Evolutionary conservation across 2,888 invertebrate species (phyloP), one percentile per base, ranked within the genome.

Genomic region (Tridacna gigas): DNA sequence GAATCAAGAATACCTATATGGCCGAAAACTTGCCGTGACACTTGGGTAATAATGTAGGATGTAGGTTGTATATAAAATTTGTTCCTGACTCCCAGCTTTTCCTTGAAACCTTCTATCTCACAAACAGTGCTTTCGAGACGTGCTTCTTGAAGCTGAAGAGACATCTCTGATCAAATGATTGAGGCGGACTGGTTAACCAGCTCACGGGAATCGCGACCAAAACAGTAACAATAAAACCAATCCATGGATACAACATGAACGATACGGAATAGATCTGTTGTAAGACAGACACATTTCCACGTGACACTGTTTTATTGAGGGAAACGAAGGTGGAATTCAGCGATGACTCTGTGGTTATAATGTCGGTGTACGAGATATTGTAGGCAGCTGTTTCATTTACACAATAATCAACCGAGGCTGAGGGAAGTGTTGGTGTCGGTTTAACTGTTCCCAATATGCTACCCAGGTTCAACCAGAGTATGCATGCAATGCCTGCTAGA

Each of bases 401-500:
- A 15, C 26, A 65, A 11, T 18, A 65, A 26, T 20, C 28, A 9
- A 26, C 28, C 26, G 26, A 65, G 15, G 25, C 26, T 18, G 65
- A 20, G 15, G 20, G 22, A 13, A 65, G 65, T 22, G 25, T 65
- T 26, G 65, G 65, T 18, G 22, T 65, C 26, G 25, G 11, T 65
- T 15, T 28, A 22, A 65, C 65, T 56, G 65, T 3, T 12, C 28
- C 65, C 12, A 65, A 12, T 26, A 65, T 18, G 20, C 25, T 13
- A 4, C 73, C 73, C 7, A 47, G 48, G 18, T 51, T 73, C 11
- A 73, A 51, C 73, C 73, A 73, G n/a, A 73, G 51, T 25, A 73
- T 51, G 22, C 48, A 37, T 25, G 51, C 48, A 18, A 47, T 73
- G 15, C 73, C 73, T 22, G 51, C 47, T 25, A 73, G 13, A 3